Evolutionary conservation across 2,797 vertebrate genomes (phyloP).

Genomic region (Gallinago stenura): DNA sequence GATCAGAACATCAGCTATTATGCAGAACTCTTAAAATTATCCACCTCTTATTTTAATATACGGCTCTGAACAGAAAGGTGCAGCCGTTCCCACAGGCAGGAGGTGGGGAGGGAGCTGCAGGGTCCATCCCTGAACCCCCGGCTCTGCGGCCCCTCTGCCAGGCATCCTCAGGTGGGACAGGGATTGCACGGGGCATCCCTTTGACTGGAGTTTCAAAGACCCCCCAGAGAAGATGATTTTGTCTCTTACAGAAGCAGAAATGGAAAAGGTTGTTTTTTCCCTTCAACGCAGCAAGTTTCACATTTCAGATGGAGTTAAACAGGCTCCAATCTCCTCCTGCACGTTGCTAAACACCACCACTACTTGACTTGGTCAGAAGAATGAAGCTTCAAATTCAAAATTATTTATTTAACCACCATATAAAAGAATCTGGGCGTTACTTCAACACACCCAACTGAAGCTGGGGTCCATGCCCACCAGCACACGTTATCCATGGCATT

Average conservation of each 20-base stretch:
- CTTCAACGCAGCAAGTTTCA: neutral
- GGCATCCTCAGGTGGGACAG: neutral
- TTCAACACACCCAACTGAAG: neutral
- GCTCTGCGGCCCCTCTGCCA: neutral
- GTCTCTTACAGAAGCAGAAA: neutral
- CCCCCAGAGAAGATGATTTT: neutral
- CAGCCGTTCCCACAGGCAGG: neutral
- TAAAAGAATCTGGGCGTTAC: neutral
- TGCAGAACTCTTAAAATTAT: neutral
- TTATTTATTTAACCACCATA: neutral
- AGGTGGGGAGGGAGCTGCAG: neutral
- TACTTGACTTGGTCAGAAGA: neutral
- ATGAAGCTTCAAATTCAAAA: neutral
- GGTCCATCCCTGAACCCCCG: neutral
- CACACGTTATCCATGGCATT: fast-evolving
- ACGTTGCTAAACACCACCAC: fast-evolving
- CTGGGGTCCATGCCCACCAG: fast-evolving
- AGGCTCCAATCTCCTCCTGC: fast-evolving
- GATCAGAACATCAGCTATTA: neutral
- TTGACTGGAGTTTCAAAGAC: neutral
- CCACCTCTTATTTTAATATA: neutral
- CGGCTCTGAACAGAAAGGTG: neutral
- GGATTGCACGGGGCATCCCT: neutral
- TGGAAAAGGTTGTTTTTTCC: neutral
- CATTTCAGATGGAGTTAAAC: fast-evolving